Evolutionary conservation across 2,113 vertebrate genomes (phyloP).

Genomic region (Corythaixoides concolor): DNA sequence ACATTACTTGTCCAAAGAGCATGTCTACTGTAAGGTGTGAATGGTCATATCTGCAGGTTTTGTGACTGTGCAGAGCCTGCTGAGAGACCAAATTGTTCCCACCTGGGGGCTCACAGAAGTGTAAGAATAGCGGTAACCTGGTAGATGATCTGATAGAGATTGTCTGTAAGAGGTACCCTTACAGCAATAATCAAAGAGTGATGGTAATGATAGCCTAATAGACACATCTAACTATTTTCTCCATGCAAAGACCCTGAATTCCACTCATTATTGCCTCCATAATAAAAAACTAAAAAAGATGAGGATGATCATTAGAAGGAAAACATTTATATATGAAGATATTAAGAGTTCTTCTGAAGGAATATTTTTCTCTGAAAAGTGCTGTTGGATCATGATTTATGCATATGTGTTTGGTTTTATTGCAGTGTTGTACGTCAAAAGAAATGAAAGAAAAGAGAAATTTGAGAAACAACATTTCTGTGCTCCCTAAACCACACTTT

Average conservation of each 20-base stretch:
- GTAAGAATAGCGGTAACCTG: background rate
- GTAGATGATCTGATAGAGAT: background rate
- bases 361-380: background rate
- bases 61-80: background rate
- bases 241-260: background rate
- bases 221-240: background rate
- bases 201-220: background rate
- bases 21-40: background rate
- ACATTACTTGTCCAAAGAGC: conserved; percentile 2
- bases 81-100: background rate
- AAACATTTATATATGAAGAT: background rate
- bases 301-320: background rate
- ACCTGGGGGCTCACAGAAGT: background rate
- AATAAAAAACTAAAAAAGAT: background rate
- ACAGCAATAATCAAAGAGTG: background rate
- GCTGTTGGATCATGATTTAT: background rate
- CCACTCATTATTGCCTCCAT: background rate
- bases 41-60: background rate
- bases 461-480: background rate
- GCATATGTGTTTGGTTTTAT: background rate
- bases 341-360: background rate
- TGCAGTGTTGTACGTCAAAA: background rate
- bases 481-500: background rate
- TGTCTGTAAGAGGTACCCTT: accelerated
- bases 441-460: background rate